Percentiles rank a stretch among this genome's conserved stretches.
Evolutionary conservation across 2,888 invertebrate species (phyloP).

Genomic region (Clunio marinus): DNA sequence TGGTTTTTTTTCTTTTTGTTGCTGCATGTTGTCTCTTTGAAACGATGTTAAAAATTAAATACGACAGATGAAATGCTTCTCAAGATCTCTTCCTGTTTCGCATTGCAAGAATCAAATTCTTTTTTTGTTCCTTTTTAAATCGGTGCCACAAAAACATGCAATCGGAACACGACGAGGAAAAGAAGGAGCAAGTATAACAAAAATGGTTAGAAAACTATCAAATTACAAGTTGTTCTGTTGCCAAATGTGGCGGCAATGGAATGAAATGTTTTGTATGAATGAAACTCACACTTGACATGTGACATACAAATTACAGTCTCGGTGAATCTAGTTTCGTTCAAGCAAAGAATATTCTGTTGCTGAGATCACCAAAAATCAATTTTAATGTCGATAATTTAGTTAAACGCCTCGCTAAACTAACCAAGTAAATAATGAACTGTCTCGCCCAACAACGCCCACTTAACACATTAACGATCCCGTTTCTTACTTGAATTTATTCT

Average conservation of each 20-base stretch:
- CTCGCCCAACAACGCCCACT: background rate
- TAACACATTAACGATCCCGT: background rate
- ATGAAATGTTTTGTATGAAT: background rate
- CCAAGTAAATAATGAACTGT: background rate
- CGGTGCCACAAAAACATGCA: background rate
- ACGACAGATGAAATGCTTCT: slow-evolving; percentile 23
- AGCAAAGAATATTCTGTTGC: background rate
- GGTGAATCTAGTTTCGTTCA: background rate
- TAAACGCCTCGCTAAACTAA: background rate
- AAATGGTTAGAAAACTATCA: slow-evolving; percentile 7
- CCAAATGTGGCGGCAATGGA: background rate
- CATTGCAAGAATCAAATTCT: too few relatives aligned
- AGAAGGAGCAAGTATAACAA: background rate
- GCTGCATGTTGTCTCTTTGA: background rate
- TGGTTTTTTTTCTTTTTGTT: slow-evolving; percentile 18
- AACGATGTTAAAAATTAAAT: background rate
- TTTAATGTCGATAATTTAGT: background rate
- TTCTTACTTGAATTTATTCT: slow-evolving; percentile 10
- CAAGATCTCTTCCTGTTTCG: too few relatives aligned
- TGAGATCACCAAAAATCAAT: background rate
- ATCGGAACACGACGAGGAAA: slow-evolving; percentile 1
- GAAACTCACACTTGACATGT: background rate
- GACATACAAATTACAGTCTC: background rate
- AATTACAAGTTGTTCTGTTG: slow-evolving; percentile 10
- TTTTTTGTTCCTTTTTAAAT: background rate